Conservation (phyloP, 2,888 invertebrate species). For the Apodemia hepburni region DNA sequence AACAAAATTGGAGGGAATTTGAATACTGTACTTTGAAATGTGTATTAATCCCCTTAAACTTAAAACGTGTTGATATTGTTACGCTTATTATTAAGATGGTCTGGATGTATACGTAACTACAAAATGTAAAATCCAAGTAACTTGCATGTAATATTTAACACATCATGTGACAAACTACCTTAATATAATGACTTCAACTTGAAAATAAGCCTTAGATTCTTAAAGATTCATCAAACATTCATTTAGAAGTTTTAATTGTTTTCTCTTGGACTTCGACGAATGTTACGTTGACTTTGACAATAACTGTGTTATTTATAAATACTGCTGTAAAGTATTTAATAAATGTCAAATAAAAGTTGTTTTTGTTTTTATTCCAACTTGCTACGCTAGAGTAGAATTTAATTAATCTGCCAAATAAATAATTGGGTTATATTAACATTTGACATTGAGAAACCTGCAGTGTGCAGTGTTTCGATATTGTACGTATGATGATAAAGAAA, state of each 20-base stretch:
- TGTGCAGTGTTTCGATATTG: too few relatives aligned
- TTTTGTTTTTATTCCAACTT: constrained; percentile 24
- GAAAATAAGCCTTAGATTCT: constrained; percentile 2
- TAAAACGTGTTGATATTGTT: neutral
- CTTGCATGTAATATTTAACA: neutral
- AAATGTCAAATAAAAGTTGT: constrained; percentile 53
- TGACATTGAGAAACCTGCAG: too few relatives aligned
- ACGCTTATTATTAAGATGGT: neutral
- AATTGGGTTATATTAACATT: too few relatives aligned
- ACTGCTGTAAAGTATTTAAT: constrained; percentile 59
- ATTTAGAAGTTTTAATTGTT: constrained; percentile 28
- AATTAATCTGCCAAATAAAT: too few relatives aligned
- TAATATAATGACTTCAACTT: constrained; percentile 4
- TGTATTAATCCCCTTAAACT: neutral
- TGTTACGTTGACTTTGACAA: constrained; percentile 79
- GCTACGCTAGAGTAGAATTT: too few relatives aligned
- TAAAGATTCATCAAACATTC: constrained; percentile 6
- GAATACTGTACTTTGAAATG: neutral
- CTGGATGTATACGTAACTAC: neutral
- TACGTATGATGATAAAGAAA: too few relatives aligned
- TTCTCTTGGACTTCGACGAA: constrained; percentile 45
- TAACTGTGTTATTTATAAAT: constrained; percentile 71
- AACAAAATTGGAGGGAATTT: neutral
- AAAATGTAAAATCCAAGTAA: neutral
- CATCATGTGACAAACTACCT: neutral